Base-by-base conservation (phyloP, 2,888 invertebrate species). In the Apotomis capreana region DNA sequence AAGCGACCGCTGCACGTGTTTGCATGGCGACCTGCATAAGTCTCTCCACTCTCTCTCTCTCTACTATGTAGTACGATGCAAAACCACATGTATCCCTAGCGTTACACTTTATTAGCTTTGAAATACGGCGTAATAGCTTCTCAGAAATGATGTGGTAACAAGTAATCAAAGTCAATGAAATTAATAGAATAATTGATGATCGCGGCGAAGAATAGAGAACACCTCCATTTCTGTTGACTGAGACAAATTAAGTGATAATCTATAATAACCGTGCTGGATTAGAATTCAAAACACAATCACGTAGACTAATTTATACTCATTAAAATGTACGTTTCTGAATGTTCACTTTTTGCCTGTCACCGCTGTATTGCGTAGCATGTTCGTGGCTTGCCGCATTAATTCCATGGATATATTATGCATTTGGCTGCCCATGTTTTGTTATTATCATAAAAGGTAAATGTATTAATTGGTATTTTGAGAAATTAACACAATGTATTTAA, bases 161-260 rank as follows among this genome's bases (percentile, higher is more conserved):
- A 64, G 61, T 63, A 62, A 72, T 68, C 51, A 68, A 36, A 62
- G 57, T 44, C 58, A 68, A 72, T 71, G 60, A 58, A 71, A 69
- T 57, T 61, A 62, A 60, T 26, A 58, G 62, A 51, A 61, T 72
- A 72, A 72, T 72, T 72, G 72, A 63, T 52, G 52, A 68, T 68
- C 40, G 62, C 26, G 63, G 46, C 44, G 26, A 36, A 55, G 67
- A 58, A 46, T 13, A 44, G 49, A 68, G 67, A 67, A 44, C 60
- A 52, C 62, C 51, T 36, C 46, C 59, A 65, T 60, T 13, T 51
- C 9, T 55, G 49, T 26, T 62, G 58, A 63, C 62, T 52, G 8
- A 62, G 58, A 63, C 63, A 54, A 63, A 72, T 72, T 72, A 68
- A 72, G 72, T 63, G 68, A 72, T 72, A 68, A 72, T 68, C 68